Base-by-base conservation (phyloP, 2,888 invertebrate species). In the Pelosia muscerda region DNA sequence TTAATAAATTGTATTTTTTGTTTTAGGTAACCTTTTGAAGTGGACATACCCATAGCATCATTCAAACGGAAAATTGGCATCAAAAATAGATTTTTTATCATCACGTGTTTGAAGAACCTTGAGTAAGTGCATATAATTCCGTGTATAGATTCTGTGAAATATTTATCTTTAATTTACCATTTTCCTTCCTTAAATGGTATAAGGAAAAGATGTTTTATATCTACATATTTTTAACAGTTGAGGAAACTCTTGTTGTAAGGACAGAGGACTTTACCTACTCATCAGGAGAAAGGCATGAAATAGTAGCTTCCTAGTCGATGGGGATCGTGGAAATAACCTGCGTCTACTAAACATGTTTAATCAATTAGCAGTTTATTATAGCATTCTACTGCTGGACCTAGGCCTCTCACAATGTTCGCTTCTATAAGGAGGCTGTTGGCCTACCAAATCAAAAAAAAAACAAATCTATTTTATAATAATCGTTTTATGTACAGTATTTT, bases 141-240 rank as follows among this genome's bases (percentile, higher is more conserved):
- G 19, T 49, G 49, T 49, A 49, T n/a, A 49, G 8, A 49, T 49
- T 49, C n/a, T 42, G 3, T 49, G 49, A n/a, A 9, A 49, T 3
- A 19, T 42, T n/a, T 19, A 49, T 49, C 49, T n/a, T 8, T 42
- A 2, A n/a, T 38, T 59, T 25, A 38, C 2, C 19, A 6, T 59
- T 59, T 59, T 34, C 59, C 59, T 59, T 59, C 59, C 31, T 58
- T 34, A 23, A 23, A 34, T 55, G 34, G n/a, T 34, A 59, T 22
- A 2, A 59, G 22, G 34, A 49, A 42, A 34, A 49, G 49, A n/a
- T n/a, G n/a, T n/a, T 49, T 49, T 49, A 49, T 49, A 49, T 49
- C 9, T 49, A n/a, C 49, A n/a, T 49, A 19, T 19, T 19, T 19
- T 19, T 1, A 9, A n/a, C 8, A 6, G n/a, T 49, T 49, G 49